Evolutionary conservation across 2,797 vertebrate genomes (phyloP).

Genomic region (Propithecus perrieri): DNA sequence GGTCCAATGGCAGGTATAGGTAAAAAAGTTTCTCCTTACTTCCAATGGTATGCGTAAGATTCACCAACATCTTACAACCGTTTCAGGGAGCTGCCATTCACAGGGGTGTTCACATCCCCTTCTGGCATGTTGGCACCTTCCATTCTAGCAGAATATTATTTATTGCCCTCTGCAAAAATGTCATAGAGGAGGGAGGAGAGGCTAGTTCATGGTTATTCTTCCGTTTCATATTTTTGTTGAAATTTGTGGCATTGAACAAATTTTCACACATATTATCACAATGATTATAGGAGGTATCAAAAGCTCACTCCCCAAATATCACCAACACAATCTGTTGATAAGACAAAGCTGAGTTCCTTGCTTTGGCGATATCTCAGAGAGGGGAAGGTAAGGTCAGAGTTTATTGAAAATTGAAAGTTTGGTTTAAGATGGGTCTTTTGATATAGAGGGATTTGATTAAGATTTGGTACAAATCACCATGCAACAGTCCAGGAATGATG

Average conservation of each 20-base stretch:
- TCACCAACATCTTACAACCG: neutral
- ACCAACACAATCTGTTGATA: neutral
- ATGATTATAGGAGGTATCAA: neutral
- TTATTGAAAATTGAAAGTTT: constrained; percentile 23
- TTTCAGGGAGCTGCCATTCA: neutral
- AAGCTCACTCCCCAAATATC: neutral
- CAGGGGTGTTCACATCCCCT: neutral
- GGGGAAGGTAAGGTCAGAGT: neutral
- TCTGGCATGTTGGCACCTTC: neutral
- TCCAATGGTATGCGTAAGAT: neutral
- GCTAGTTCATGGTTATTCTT: neutral
- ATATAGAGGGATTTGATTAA: neutral
- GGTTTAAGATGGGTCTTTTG: constrained; percentile 10
- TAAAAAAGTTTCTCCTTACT: neutral
- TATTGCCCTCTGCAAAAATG: constrained; percentile 28
- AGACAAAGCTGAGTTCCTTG: neutral
- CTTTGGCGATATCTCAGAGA: constrained; percentile 20
- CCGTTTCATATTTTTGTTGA: constrained; percentile 23
- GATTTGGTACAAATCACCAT: neutral
- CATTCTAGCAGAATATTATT: neutral
- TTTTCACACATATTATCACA: neutral
- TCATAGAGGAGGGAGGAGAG: neutral
- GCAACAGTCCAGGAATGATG: neutral
- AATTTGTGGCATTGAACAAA: constrained; percentile 6
- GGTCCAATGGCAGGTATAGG: neutral